Base-by-base conservation (phyloP, 2,797 vertebrate species). In the Anisognathus igniventris region DNA sequence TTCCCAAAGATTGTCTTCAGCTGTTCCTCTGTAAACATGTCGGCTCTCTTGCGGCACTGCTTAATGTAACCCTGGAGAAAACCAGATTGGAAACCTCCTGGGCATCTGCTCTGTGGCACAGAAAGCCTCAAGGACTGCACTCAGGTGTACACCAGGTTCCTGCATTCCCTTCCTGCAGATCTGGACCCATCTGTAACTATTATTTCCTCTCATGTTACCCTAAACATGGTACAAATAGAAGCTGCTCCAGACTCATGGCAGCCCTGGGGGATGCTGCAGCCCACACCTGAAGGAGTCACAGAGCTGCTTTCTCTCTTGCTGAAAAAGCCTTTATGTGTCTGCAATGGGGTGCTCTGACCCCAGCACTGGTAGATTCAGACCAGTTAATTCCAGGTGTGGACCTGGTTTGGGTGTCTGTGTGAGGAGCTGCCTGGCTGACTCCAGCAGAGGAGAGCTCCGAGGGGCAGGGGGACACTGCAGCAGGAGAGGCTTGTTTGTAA, bases 11-110 rank as follows among this genome's bases (percentile, higher is more conserved):
- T 99, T 92, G 98, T 99, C 30, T 97, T 98, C 53, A 99, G 98
- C 96, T 99, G 99, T 68, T 99, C 99, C 39, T 99, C 99, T 0
- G 97, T 99, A 96, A 99, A 99, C 99, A 99, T 99, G 96, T 99
- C 99, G 0, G 98, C 98, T 72, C 99, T 98, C 96, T 98, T 99
- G 71, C 98, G 99, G 77, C 99, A 99, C 96, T 99, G 99, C 95
- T 99, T 98, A 94, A 99, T 98, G 92, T 99, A 99, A 67, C 99
- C 99, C 99, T 99, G 81, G 82, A 83, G 56, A 61, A 91, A 90
- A 72, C 2, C 76, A 88, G 7, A 90, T 53, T 7, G 80, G 40
- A 53, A 72, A 89, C 39, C 40, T 37, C 40, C n/a, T 93, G 54
- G 37, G 50, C 20, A 28, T 19, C 71, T 85, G 42, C 42, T 91